phyloP scores from a whole-genome alignment of 2,888 invertebrate genomes.

The Lysandra coridon region DNA sequence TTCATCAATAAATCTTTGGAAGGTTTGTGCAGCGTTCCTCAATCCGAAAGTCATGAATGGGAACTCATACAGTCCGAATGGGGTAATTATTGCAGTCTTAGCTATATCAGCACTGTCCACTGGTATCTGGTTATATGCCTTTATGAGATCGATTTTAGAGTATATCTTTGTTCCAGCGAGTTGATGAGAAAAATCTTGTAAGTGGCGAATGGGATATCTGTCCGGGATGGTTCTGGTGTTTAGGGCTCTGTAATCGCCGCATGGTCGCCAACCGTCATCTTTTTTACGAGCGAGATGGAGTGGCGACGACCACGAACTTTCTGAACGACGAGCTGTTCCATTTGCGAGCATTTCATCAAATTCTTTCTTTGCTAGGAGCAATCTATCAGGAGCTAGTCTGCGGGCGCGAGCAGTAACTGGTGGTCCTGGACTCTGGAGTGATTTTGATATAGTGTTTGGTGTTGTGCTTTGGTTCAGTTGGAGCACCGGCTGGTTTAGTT shows the following conservation, averaged over 20 bases:
- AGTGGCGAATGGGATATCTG: constrained; percentile 40
- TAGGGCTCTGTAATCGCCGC: constrained; percentile 45
- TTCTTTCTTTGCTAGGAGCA: not conserved
- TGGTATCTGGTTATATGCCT: constrained; percentile 35
- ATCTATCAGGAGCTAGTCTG: no score
- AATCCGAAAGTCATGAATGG: constrained; percentile 34
- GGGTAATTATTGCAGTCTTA: no score
- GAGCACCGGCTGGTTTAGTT: not conserved
- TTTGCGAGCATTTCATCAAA: not conserved
- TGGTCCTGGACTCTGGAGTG: not conserved
- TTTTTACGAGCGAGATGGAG: constrained; percentile 45
- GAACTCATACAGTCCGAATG: constrained; percentile 35
- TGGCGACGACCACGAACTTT: constrained; percentile 37
- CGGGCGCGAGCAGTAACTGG: not conserved
- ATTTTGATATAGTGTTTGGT: not conserved
- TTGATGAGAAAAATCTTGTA: constrained; percentile 49
- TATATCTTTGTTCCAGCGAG: constrained; percentile 46
- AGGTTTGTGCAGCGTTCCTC: constrained; percentile 44
- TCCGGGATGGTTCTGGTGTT: constrained; percentile 45
- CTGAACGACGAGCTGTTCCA: constrained; percentile 40
- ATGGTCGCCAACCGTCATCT: constrained; percentile 45
- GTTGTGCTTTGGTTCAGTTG: not conserved
- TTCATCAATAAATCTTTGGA: constrained; percentile 35
- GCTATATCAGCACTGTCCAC: no score
- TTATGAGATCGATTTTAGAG: constrained; percentile 49